phyloP scores from a whole-genome alignment of 2,888 invertebrate genomes.

The Schizaphis graminum region DNA sequence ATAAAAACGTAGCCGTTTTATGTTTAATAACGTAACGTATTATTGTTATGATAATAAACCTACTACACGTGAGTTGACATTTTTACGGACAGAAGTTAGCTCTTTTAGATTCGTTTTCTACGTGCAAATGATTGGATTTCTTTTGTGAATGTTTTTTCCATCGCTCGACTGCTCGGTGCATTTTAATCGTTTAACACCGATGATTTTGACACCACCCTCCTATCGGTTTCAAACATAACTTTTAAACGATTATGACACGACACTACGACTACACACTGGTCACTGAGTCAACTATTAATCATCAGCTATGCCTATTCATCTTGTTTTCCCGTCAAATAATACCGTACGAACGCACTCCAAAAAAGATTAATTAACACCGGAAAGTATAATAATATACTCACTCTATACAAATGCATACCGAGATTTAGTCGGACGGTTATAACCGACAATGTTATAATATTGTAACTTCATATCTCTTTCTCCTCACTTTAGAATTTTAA shows the following conservation, averaged over 20 bases:
- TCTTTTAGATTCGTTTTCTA: neutral
- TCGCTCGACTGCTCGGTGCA: conserved; percentile 33
- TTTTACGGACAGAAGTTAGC: neutral
- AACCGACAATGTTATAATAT: neutral
- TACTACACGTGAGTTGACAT: neutral
- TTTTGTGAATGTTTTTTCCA: neutral
- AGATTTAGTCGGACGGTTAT: neutral
- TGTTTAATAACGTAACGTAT: neutral
- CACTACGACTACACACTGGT: neutral
- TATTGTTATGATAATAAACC: neutral
- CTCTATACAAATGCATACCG: neutral
- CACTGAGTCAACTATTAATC: conserved; percentile 41
- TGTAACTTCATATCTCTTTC: neutral
- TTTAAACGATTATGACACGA: conserved; percentile 35
- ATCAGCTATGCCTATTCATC: conserved; percentile 37
- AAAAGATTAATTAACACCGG: conserved; percentile 55
- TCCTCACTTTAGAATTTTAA: neutral
- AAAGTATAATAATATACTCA: neutral
- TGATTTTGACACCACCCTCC: neutral
- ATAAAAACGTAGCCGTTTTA: neutral
- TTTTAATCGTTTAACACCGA: conserved; percentile 29
- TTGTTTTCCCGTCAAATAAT: conserved; percentile 47
- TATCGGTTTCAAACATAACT: neutral
- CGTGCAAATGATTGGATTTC: conserved; percentile 12
- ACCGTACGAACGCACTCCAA: conserved; percentile 38